Evolutionary conservation across 2,113 vertebrate species (phyloP).

Genomic region (Mesitornis unicolor): DNA sequence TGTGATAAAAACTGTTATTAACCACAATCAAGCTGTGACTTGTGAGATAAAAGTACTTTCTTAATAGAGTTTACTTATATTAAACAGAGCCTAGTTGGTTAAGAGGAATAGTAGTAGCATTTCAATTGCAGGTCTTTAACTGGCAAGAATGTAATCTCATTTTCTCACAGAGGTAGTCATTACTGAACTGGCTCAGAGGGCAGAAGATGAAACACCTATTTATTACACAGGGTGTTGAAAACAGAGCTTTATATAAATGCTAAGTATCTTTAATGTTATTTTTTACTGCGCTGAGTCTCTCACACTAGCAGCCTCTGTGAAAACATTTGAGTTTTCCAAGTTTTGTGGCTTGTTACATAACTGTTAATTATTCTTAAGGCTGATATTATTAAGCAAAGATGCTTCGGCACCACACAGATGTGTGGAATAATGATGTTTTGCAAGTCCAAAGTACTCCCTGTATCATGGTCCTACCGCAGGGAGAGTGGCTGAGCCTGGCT

Average conservation of each 20-base stretch:
- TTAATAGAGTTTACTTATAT: neutral
- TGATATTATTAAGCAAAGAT: neutral
- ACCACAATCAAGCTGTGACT: neutral
- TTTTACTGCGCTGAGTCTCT: neutral
- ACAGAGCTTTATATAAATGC: neutral
- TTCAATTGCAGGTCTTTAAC: slow-evolving; percentile 9
- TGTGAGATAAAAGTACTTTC: neutral
- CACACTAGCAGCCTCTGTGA: neutral
- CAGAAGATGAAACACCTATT: neutral
- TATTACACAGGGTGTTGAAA: neutral
- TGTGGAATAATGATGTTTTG: accelerated
- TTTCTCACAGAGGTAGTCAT: neutral
- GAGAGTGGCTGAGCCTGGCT: neutral
- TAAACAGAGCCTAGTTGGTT: neutral
- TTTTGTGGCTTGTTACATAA: accelerated
- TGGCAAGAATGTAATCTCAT: neutral
- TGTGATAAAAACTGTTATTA: neutral
- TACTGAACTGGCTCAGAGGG: neutral
- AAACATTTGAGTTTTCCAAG: neutral
- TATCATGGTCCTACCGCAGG: accelerated
- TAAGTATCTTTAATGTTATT: neutral
- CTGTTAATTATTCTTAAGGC: neutral
- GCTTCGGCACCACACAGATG: neutral
- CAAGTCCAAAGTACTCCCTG: neutral
- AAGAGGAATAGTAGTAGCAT: neutral